Base-by-base conservation (phyloP, 1,140 invertebrate genomes). In the Papilio polytes region DNA sequence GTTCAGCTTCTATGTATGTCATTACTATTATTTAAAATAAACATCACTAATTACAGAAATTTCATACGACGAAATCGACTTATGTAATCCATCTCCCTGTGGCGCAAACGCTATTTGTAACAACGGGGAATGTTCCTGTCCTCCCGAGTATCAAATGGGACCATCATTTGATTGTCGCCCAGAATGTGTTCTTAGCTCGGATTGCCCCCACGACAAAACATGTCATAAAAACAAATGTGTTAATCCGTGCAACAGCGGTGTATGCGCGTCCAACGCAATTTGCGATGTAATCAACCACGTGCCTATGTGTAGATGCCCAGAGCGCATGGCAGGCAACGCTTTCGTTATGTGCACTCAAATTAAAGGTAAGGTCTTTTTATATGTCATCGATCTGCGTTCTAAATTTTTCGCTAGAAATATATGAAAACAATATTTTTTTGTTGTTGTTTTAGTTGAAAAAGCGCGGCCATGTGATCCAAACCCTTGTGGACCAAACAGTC, bases 1-100 rank as follows among this genome's bases (percentile, higher is more conserved):
- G 15, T 53, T 6, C 18, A 15, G 18, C 15, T 53, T 53, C 18
- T 7, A 53, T 53, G 51, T 53, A 53, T n/a, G n/a, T n/a, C n/a
- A n/a, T n/a, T n/a, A n/a, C 31, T 66, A n/a, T 9, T 15, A 80
- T 82, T 36, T 70, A 6, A 66, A 70, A 1, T 1, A 95, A 70
- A 92, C 91, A 81, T 36, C 87, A 91, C 44, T 81, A 82, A 87
- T 89, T 92, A 15, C 92, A 85, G 91, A 92, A 26, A 87, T 94
- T 66, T 84, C 91, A 90, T 82, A 84, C 9, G 92, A 94, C 86
- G 84, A 95, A 94, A 87, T 90, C 59, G 95, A 97, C 86, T 96
- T 96, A 22, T 98, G 97, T 85, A 92, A 96, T 87, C 97, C 97
- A 80, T 96, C 96, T 13, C 97, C 97, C 15, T 98, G 97, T 90